These are phyloP conservation scores for Proterorhinus semilunaris DNA, from an alignment of 2,113 vertebrate genomes.

Conservation along the genomic window DNA sequence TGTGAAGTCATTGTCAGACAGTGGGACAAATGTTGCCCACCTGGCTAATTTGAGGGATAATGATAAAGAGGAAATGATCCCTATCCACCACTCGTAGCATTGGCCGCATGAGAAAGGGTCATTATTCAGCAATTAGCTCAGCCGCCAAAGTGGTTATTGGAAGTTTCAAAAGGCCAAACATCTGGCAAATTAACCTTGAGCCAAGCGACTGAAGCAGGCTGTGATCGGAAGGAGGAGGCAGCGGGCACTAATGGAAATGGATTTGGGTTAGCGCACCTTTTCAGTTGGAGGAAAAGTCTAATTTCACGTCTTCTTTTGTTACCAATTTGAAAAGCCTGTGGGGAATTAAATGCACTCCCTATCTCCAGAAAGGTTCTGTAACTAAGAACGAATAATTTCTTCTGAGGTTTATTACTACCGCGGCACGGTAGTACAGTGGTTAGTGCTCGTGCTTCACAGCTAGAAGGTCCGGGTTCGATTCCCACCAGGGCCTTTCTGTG, in stretches of 20 bases:
- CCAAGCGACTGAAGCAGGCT: conserved; percentile 37
- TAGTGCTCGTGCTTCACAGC: no score
- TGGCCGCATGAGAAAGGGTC: conserved; percentile 35
- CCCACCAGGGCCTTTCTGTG: no score
- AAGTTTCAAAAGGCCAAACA: conserved; percentile 49
- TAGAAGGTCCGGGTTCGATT: no score
- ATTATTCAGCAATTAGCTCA: conserved; percentile 50
- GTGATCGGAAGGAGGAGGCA: conserved; percentile 26
- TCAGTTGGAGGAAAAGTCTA: conserved; percentile 32
- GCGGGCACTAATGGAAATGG: conserved; percentile 47
- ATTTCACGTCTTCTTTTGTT: conserved; percentile 30
- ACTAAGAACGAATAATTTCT: no score
- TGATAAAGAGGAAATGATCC: conserved; percentile 49
- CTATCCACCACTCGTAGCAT: conserved; percentile 40
- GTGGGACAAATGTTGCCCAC: conserved; percentile 47
- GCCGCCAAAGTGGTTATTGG: conserved; percentile 32
- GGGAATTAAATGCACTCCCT: conserved; percentile 26
- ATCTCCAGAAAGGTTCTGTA: background rate
- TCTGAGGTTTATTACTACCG: no score
- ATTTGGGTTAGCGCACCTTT: conserved; percentile 39
- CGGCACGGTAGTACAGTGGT: no score
- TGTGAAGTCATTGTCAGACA: conserved; percentile 48
- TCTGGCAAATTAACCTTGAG: conserved; percentile 61
- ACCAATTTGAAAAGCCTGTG: conserved; percentile 29
- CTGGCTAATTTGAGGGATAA: conserved; percentile 54